Percentiles rank a stretch among this genome's conserved stretches.
phyloP scores from a whole-genome alignment of 2,113 vertebrate genomes.

The Trinectes maculatus region DNA sequence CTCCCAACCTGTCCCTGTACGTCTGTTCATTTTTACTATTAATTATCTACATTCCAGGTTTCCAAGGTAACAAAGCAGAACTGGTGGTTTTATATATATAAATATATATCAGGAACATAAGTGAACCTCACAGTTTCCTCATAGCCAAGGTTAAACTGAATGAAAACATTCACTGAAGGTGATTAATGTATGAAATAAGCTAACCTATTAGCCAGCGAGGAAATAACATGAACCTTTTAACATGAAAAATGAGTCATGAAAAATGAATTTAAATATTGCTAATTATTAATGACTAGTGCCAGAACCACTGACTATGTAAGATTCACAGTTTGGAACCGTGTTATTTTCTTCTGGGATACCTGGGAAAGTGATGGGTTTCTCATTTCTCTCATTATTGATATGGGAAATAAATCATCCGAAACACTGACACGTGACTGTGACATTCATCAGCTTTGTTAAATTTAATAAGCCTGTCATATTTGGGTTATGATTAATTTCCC shows the following conservation, averaged over 20 bases:
- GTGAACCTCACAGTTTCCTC: not conserved
- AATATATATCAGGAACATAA: not conserved
- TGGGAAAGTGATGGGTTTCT: not conserved
- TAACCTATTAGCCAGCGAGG: conserved; percentile 55
- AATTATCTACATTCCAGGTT: not conserved
- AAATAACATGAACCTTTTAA: conserved; percentile 62
- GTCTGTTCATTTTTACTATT: not conserved
- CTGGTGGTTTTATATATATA: too few relatives aligned
- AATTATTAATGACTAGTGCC: conserved; percentile 33
- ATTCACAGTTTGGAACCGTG: conserved; percentile 14
- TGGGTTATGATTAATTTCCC: conserved; percentile 10
- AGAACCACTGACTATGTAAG: not conserved
- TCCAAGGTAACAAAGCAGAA: too few relatives aligned
- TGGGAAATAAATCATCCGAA: conserved; percentile 4
- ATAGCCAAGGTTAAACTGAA: conserved; percentile 60
- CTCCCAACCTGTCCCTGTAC: not conserved
- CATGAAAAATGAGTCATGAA: conserved; percentile 60
- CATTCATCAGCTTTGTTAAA: conserved; percentile 1
- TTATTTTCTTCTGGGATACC: not conserved
- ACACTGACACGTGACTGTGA: not conserved
- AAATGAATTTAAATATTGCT: conserved; percentile 38
- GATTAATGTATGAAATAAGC: conserved; percentile 56
- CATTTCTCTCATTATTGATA: too few relatives aligned
- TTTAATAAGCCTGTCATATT: conserved; percentile 1
- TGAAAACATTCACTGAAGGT: conserved; percentile 41